Evolutionary conservation across 2,888 invertebrate species (phyloP).

Genomic region (Chrysolina haemoptera): DNA sequence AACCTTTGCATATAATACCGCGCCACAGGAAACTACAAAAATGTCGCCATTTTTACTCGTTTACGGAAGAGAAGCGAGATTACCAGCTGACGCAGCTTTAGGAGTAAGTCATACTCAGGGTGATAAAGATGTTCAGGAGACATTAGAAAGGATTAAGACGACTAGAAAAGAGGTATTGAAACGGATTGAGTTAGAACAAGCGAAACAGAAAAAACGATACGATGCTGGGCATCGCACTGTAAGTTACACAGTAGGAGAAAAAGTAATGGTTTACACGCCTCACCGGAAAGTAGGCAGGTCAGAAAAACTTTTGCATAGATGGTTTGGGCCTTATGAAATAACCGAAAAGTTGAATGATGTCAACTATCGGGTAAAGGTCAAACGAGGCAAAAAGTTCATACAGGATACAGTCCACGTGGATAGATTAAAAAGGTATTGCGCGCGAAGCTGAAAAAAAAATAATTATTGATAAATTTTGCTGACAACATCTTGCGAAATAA

Average conservation of each 20-base stretch:
- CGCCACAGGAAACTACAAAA: slow-evolving; percentile 22
- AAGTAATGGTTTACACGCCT: slow-evolving; percentile 5
- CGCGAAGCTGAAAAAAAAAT: not conserved
- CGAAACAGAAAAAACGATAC: not conserved
- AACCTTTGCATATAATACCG: slow-evolving; percentile 11
- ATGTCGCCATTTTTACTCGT: slow-evolving; percentile 15
- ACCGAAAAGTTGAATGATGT: not conserved
- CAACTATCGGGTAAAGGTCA: slow-evolving; percentile 2
- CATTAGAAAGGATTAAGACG: not conserved
- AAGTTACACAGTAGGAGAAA: not conserved
- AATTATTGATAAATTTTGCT: not conserved
- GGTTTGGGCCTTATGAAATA: slow-evolving; percentile 10
- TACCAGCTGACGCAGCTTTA: not conserved
- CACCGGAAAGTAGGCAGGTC: slow-evolving; percentile 4
- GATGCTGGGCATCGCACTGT: slow-evolving; percentile 1
- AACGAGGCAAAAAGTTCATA: not conserved
- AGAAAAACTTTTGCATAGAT: slow-evolving; percentile 12
- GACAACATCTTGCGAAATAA: not conserved
- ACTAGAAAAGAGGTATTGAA: not conserved
- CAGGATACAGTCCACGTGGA: not conserved
- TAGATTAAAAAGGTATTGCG: not conserved
- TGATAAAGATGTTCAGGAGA: not conserved
- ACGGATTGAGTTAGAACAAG: not conserved
- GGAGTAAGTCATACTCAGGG: not conserved
- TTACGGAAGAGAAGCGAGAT: slow-evolving; percentile 9